phyloP scores from a whole-genome alignment of 1,140 invertebrate species.

The Chrysopa pallens region DNA sequence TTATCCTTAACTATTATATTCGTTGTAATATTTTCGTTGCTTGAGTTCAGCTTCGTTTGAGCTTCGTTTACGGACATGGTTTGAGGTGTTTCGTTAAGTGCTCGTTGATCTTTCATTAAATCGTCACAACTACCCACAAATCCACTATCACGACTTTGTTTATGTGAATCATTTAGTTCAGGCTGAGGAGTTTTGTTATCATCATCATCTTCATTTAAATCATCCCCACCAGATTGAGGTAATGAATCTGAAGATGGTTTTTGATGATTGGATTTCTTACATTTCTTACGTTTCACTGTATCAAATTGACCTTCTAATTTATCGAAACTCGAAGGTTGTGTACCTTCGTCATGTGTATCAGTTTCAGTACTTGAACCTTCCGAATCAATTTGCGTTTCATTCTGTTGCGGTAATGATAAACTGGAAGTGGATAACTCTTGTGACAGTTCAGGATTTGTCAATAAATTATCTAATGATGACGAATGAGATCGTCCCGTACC shows the following conservation, averaged over 20 bases:
- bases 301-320: slow-evolving; percentile 56
- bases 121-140: slow-evolving; percentile 79
- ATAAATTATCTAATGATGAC: slow-evolving; percentile 56
- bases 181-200: slow-evolving; percentile 41
- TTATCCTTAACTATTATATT: slow-evolving; percentile 10
- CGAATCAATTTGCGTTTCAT: slow-evolving; percentile 33
- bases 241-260: slow-evolving; percentile 32
- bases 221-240: slow-evolving; percentile 22
- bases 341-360: slow-evolving; percentile 53
- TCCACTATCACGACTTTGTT: slow-evolving; percentile 69
- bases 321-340: slow-evolving; percentile 33
- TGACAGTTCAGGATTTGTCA: slow-evolving; percentile 31
- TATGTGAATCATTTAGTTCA: slow-evolving; percentile 39
- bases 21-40: slow-evolving; percentile 26
- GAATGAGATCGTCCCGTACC: slow-evolving; percentile 64
- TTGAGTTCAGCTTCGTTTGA: slow-evolving; percentile 31
- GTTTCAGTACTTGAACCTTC: slow-evolving; percentile 59
- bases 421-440: slow-evolving; percentile 27
- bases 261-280: slow-evolving; percentile 30
- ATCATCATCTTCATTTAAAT: slow-evolving; percentile 23
- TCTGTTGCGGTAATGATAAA: slow-evolving; percentile 10
- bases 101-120: slow-evolving; percentile 44
- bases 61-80: slow-evolving; percentile 22
- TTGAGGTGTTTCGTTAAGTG: slow-evolving; percentile 12
- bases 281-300: slow-evolving; percentile 68